Evolutionary conservation across 2,113 vertebrate genomes (phyloP).

Genomic region (Hiodon alosoides): DNA sequence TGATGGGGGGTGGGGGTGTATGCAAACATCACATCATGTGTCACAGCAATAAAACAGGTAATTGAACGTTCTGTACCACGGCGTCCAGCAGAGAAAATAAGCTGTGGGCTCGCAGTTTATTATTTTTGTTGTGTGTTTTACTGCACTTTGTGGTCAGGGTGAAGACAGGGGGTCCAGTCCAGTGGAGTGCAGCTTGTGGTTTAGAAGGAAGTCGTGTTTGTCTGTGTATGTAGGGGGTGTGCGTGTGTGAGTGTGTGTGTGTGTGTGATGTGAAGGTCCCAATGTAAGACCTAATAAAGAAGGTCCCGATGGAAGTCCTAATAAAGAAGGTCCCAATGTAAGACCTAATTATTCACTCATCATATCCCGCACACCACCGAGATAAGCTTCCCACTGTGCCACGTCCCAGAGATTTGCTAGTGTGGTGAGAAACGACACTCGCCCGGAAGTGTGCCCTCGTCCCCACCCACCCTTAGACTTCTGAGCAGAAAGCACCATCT

Average conservation of each 20-base stretch:
- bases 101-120: constrained; percentile 36
- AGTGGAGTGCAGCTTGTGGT: constrained; percentile 27
- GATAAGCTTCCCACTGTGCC: too few relatives aligned
- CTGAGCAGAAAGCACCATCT: constrained; percentile 3
- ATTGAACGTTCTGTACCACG: constrained; percentile 24
- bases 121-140: constrained; percentile 42
- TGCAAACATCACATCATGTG: neutral
- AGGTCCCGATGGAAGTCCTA: too few relatives aligned
- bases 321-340: too few relatives aligned
- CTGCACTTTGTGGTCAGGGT: constrained; percentile 37
- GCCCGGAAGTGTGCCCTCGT: neutral
- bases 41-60: constrained; percentile 34
- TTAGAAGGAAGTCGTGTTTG: constrained; percentile 7
- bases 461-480: neutral
- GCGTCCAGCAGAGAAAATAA: constrained; percentile 44
- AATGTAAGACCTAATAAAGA: neutral
- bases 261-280: neutral
- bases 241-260: too few relatives aligned
- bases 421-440: neutral
- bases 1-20: neutral
- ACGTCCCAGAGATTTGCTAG: too few relatives aligned
- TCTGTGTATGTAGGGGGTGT: neutral
- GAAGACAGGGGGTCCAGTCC: neutral
- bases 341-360: too few relatives aligned
- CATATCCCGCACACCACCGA: too few relatives aligned